Evolutionary conservation across 2,888 invertebrate genomes (phyloP).

Genomic region (Hirudinaria manillensis): DNA sequence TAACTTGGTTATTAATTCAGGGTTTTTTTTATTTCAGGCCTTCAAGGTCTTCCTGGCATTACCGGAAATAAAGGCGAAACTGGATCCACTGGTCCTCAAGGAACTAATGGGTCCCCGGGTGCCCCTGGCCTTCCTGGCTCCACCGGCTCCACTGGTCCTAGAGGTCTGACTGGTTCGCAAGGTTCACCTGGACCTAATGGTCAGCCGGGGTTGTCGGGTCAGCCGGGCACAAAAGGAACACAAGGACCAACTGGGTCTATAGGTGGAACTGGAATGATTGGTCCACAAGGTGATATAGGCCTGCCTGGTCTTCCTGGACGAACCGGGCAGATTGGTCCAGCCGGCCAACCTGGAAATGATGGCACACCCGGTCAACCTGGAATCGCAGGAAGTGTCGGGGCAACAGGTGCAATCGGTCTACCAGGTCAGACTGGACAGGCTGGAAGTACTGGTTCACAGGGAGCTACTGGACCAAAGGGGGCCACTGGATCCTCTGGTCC

Average conservation of each 20-base stretch:
- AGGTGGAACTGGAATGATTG: constrained; percentile 22
- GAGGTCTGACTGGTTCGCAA: constrained; percentile 40
- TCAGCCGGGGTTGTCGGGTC: constrained; percentile 11
- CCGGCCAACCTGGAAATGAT: constrained; percentile 18
- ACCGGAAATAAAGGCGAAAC: constrained; percentile 33
- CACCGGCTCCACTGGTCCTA: constrained; percentile 28
- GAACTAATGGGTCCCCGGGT: constrained; percentile 30
- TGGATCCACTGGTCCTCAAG: constrained; percentile 32
- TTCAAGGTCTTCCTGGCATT: constrained; percentile 27
- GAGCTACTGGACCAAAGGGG: constrained; percentile 20
- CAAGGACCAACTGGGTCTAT: constrained; percentile 41
- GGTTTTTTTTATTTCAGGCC: not conserved
- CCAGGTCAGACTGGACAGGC: constrained; percentile 39
- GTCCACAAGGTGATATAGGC: constrained; percentile 25
- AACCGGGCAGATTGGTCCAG: not conserved
- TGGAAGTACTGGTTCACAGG: constrained; percentile 31
- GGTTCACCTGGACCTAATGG: constrained; percentile 45
- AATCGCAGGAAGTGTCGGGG: constrained; percentile 23
- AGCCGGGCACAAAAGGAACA: constrained; percentile 55
- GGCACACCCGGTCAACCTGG: constrained; percentile 47
- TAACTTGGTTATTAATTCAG: no score
- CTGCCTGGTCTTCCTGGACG: constrained; percentile 17
- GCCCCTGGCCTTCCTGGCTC: constrained; percentile 31
- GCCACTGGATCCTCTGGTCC: constrained; percentile 30
- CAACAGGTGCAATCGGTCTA: constrained; percentile 25